A percentile compares a stretch with the other conserved stretches of the same genome.
Conservation (phyloP, 2,113 vertebrate species). For the Prochilodus magdalenae region DNA sequence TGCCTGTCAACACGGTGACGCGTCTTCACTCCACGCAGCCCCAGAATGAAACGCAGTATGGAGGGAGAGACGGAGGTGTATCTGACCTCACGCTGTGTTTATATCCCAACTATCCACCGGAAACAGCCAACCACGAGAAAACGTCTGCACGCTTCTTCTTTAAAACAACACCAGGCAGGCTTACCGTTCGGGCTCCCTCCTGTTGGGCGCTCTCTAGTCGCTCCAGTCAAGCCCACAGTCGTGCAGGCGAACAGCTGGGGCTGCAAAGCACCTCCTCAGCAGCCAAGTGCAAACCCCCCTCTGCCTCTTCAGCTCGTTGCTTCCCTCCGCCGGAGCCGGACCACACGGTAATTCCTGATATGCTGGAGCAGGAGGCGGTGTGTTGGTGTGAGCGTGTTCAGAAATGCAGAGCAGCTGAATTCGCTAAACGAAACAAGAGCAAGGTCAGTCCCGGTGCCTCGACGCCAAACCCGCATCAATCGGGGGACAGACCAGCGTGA, state of each 20-base stretch:
- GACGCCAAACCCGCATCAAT: slow-evolving; percentile 15
- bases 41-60: too few species aligned
- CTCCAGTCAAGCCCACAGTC: background rate
- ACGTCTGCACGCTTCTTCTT: background rate
- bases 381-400: background rate
- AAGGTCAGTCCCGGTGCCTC: background rate
- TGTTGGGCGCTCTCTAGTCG: background rate
- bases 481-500: slow-evolving; percentile 9
- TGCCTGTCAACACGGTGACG: too few species aligned
- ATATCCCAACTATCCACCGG: too few species aligned
- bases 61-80: too few species aligned
- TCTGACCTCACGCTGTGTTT: too few species aligned
- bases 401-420: background rate
- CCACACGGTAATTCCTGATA: slow-evolving; percentile 9
- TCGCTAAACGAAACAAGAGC: background rate
- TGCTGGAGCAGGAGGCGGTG: background rate
- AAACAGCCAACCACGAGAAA: background rate
- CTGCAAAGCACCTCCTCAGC: slow-evolving; percentile 4
- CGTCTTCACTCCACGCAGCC: too few species aligned
- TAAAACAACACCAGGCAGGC: background rate
- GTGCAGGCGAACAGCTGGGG: background rate
- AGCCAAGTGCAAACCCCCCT: slow-evolving; percentile 10
- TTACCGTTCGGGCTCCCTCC: background rate
- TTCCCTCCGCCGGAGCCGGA: background rate
- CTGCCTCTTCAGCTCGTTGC: background rate